Base-by-base conservation (phyloP, 2,888 invertebrate species). In the Folsomia manolachei region DNA sequence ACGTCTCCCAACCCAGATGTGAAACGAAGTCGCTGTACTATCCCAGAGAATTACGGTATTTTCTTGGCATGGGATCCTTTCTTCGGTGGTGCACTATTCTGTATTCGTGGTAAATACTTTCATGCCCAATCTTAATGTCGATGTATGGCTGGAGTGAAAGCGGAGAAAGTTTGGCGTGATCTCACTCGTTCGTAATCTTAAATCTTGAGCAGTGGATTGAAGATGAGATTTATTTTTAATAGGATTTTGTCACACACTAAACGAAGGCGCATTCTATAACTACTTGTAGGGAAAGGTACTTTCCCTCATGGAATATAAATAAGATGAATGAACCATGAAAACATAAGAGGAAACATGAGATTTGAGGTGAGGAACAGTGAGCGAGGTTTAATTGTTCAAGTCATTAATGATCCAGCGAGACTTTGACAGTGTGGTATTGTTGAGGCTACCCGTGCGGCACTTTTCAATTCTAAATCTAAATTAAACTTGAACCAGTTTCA, bases 161-260 rank as follows among this genome's bases (percentile, higher is more conserved):
- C 14, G 7, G 39, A 39, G 39, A 14, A 39, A 39, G 14, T n/a
- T n/a, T n/a, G n/a, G n/a, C n/a, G n/a, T n/a, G 14, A 14, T 39
- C 39, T 39, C 4, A 4, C 39, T 39, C 39, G 39, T 39, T 39
- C 7, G 39, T 14, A 39, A 14, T 39, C 39, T 39, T n/a, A n/a
- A n/a, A n/a, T 14, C 39, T 39, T 39, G 39, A 39, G 39, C 14
- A 39, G 4, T 39, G 39, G 39, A 39, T 39, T 39, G 60, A 23
- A 9, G 62, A 62, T 62, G 62, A 62, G 62, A 62, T 62, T 62
- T 62, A 24, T 62, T n/a, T 62, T 60, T 62, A 62, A 62, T 62
- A n/a, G 26, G 62, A 62, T 62, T 62, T 62, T 62, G 62, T 24
- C 62, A 62, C 62, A n/a, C 62, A 24, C 56, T 56, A 19, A 56